Percentiles rank a stretch among this genome's conserved stretches.
Evolutionary conservation across 2,113 vertebrate genomes (phyloP).

Genomic region (Nyctibius bracteatus): DNA sequence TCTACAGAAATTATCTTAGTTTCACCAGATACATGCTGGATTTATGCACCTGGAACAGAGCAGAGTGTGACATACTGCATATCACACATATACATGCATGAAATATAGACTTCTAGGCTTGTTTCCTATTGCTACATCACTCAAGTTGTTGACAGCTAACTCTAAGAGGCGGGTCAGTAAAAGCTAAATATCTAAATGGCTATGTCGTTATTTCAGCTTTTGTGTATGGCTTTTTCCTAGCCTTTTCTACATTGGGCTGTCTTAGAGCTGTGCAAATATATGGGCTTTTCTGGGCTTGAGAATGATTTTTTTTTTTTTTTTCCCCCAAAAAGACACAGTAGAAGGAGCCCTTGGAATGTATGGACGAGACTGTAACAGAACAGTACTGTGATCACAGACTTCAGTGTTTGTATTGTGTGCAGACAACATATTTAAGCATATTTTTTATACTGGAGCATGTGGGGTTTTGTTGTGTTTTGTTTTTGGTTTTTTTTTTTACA

Average conservation of each 20-base stretch:
- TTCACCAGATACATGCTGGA: background rate
- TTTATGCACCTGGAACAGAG: background rate
- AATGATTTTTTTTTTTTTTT: background rate
- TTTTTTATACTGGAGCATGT: constrained; percentile 20
- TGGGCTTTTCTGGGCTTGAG: background rate
- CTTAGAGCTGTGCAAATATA: background rate
- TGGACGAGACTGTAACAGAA: background rate
- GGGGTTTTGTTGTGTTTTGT: background rate
- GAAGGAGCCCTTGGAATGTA: background rate
- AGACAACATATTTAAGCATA: background rate
- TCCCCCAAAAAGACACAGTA: background rate
- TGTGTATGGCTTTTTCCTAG: background rate
- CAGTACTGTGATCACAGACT: background rate
- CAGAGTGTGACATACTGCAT: background rate
- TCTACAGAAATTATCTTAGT: background rate
- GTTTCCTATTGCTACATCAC: background rate
- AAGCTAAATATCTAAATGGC: background rate
- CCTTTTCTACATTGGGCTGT: background rate
- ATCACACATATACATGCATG: background rate
- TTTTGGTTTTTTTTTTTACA: background rate
- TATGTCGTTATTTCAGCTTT: background rate
- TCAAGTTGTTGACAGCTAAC: background rate
- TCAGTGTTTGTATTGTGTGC: background rate
- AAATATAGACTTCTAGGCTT: background rate
- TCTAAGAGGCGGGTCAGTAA: background rate